These are phyloP conservation scores for Parnassius mnemosyne DNA, from an alignment of 2,888 invertebrate species.

Conservation along the genomic window DNA sequence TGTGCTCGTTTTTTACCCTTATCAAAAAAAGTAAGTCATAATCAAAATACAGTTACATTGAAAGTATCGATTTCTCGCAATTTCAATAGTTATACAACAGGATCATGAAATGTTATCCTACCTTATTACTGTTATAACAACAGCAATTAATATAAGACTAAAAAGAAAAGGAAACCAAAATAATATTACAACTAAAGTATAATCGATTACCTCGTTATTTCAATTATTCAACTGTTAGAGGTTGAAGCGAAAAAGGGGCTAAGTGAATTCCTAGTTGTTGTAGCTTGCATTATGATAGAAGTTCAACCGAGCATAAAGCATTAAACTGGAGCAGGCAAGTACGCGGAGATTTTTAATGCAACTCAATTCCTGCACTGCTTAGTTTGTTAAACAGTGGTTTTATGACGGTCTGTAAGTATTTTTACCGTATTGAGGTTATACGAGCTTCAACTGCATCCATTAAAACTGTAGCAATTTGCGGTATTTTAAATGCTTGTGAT, in stretches of 20 bases:
- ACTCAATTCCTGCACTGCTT: conserved; percentile 26
- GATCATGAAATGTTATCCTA: no score
- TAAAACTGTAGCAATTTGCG: not conserved
- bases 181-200: no score
- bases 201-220: no score
- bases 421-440: conserved; percentile 17
- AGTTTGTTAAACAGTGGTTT: conserved; percentile 22
- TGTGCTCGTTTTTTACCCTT: no score
- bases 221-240: not conserved
- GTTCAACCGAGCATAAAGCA: conserved; percentile 26
- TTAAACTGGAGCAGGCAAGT: conserved; percentile 23
- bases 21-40: no score
- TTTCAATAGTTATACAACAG: no score
- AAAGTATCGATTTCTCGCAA: no score
- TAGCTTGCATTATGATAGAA: conserved; percentile 25
- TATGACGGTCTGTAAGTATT: conserved; percentile 12
- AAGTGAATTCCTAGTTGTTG: conserved; percentile 20
- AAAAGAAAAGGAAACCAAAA: no score
- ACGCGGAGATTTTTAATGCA: conserved; percentile 28
- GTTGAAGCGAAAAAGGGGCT: conserved; percentile 5
- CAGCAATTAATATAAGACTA: no score
- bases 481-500: not conserved
- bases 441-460: not conserved
- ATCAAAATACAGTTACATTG: no score
- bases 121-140: no score